These are phyloP conservation scores for Sesamia nonagrioides DNA, from an alignment of 1,140 invertebrate genomes.

Conservation along the genomic window DNA sequence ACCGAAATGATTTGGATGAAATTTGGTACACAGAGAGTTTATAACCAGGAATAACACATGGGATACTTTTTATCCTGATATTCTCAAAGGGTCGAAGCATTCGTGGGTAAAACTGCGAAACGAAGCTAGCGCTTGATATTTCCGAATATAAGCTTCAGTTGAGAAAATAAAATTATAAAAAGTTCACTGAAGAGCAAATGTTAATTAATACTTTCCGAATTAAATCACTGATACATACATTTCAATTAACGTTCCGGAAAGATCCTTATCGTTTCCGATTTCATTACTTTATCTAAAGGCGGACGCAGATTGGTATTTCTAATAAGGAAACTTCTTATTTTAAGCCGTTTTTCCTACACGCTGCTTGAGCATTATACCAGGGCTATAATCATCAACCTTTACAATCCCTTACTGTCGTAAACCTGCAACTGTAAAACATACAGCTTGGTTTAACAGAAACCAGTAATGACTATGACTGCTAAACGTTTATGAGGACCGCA, in stretches of 20 bases:
- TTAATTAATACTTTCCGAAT: background rate
- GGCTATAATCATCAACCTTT: background rate
- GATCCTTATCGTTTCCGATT: background rate
- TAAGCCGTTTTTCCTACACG: no score
- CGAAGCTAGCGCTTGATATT: no score
- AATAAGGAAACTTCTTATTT: no score
- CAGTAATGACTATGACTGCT: background rate
- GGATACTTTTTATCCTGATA: no score
- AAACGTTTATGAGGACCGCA: conserved; percentile 2
- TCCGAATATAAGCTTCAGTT: background rate
- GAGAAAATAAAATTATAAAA: background rate
- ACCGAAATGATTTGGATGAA: no score
- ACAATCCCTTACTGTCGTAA: background rate
- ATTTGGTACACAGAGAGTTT: no score
- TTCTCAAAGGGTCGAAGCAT: no score
- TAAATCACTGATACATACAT: background rate
- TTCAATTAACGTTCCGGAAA: conserved; percentile 5
- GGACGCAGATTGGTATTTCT: background rate
- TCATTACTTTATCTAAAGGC: background rate
- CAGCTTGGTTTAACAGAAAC: background rate
- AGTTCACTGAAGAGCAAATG: background rate
- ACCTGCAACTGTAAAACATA: background rate
- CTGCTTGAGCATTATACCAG: background rate
- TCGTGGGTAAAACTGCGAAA: no score
- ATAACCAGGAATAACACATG: no score